Evolutionary conservation across 23 tunicate genomes (phyloP).

Genomic region (Halocynthia roretzi): DNA sequence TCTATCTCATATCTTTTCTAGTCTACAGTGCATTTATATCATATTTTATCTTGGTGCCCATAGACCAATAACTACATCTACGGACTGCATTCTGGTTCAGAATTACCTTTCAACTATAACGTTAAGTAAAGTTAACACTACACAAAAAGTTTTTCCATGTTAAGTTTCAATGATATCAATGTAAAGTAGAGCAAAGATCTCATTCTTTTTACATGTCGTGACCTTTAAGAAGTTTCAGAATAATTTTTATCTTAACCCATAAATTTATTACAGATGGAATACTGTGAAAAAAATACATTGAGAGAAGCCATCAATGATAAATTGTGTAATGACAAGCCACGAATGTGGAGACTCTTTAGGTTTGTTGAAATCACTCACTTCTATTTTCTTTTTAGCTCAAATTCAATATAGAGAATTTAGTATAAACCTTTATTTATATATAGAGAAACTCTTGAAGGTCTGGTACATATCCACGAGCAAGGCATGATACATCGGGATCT

Average conservation of each 20-base stretch:
- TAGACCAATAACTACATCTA: too few species aligned
- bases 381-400: too few species aligned
- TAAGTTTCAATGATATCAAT: too few species aligned
- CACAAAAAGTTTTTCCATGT: too few species aligned
- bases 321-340: slow-evolving; percentile 39
- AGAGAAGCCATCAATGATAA: slow-evolving; percentile 71
- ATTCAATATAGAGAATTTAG: neutral
- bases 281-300: slow-evolving; percentile 92
- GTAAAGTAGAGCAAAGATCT: too few species aligned
- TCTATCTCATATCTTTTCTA: too few species aligned
- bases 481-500: slow-evolving; percentile 89
- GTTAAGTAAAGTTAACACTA: too few species aligned
- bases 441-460: slow-evolving; percentile 82
- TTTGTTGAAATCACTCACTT: neutral
- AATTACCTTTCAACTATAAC: too few species aligned
- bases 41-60: too few species aligned
- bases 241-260: neutral
- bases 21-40: too few species aligned
- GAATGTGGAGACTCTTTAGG: slow-evolving; percentile 95
- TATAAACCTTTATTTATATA: neutral
- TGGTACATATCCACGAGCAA: slow-evolving; percentile 76
- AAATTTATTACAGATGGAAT: slow-evolving; percentile 60
- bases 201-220: neutral
- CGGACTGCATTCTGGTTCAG: too few species aligned
- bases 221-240: neutral